Percentiles rank a stretch among this genome's conserved stretches.
Evolutionary conservation across 2,113 vertebrate species (phyloP).

Genomic region (Laterallus jamaicensis): DNA sequence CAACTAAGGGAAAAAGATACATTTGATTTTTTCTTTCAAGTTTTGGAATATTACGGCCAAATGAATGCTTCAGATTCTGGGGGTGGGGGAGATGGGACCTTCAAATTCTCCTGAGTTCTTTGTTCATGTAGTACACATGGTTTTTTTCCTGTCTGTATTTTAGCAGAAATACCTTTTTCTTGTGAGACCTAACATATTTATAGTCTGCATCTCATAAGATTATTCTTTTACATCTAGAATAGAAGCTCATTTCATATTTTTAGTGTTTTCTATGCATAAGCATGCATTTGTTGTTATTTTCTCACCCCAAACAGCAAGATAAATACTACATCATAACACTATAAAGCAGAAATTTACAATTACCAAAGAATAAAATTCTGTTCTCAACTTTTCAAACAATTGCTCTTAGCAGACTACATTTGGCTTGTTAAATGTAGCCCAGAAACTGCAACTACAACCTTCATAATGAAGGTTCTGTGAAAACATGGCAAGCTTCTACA

Average conservation of each 20-base stretch:
- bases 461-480: background rate
- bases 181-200: background rate
- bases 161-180: background rate
- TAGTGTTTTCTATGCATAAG: background rate
- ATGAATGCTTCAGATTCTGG: fast-evolving
- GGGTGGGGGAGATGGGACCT: too few relatives aligned
- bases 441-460: background rate
- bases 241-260: background rate
- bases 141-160: background rate
- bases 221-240: background rate
- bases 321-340: background rate
- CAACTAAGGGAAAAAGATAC: background rate
- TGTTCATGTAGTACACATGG: background rate
- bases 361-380: background rate
- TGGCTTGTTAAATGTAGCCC: background rate
- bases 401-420: background rate
- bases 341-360: background rate
- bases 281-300: background rate
- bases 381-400: background rate
- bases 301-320: background rate
- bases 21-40: background rate
- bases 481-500: background rate
- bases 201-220: background rate
- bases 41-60: background rate
- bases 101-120: background rate